phyloP scores from a whole-genome alignment of 1,140 invertebrate genomes.

The Drosophila kohkoa region DNA sequence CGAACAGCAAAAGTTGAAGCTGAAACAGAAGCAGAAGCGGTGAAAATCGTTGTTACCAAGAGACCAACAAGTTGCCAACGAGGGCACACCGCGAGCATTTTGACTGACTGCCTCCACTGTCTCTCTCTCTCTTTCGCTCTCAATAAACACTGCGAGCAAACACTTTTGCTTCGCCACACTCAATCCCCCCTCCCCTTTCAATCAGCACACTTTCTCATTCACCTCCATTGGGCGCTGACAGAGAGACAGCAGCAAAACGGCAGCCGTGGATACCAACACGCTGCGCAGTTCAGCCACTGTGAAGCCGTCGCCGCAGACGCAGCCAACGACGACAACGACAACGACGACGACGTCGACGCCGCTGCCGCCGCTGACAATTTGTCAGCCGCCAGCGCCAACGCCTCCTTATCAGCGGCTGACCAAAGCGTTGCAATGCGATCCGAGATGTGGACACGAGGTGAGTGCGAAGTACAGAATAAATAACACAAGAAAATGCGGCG shows the following conservation, averaged over 20 bases:
- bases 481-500: conserved; percentile 13
- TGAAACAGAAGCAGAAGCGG: neutral
- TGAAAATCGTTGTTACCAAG: neutral
- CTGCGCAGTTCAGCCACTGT: conserved; percentile 72
- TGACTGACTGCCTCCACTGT: conserved; percentile 25
- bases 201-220: neutral
- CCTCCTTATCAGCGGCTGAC: conserved; percentile 84
- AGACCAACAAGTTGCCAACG: conserved; percentile 45
- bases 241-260: conserved; percentile 79
- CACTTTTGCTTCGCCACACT: neutral
- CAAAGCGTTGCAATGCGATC: conserved; percentile 84
- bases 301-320: conserved; percentile 55
- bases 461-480: conserved; percentile 51
- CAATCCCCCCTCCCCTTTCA: neutral
- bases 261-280: conserved; percentile 84
- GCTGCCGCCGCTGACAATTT: conserved; percentile 71
- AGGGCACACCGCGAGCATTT: conserved; percentile 24
- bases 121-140: neutral
- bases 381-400: conserved; percentile 77
- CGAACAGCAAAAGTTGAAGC: neutral
- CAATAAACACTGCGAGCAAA: neutral
- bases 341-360: conserved; percentile 23
- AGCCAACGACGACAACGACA: conserved; percentile 35
- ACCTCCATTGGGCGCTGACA: conserved; percentile 27
- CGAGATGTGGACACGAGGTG: conserved; percentile 85